These are phyloP conservation scores for Palythoa heliodiscus DNA, from an alignment of 92 coral and sea anemone genomes.

Conservation along the genomic window DNA sequence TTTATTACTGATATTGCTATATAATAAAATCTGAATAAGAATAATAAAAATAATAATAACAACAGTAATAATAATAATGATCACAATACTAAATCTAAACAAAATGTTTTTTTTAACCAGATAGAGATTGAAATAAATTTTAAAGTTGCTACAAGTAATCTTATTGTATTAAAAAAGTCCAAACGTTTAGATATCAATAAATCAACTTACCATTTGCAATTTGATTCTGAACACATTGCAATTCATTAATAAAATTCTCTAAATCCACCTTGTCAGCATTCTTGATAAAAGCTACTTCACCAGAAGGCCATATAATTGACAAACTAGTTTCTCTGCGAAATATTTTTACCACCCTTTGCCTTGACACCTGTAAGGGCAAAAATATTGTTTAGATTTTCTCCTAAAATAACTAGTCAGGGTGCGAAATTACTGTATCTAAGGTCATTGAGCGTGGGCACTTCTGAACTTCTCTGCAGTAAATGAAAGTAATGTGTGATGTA, in stretches of 20 bases:
- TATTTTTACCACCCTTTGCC: not conserved
- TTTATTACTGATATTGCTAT: not conserved
- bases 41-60: no score
- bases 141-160: no score
- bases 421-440: no score
- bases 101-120: no score
- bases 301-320: constrained; percentile 3
- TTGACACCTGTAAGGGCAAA: constrained; percentile 10
- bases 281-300: constrained; percentile 10
- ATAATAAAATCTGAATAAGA: not conserved
- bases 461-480: no score
- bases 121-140: no score
- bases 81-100: no score
- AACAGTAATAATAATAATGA: no score
- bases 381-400: not conserved
- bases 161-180: no score
- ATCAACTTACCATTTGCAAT: constrained; percentile 21
- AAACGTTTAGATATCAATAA: not conserved
- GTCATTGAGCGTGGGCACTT: no score
- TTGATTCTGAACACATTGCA: constrained; percentile 3
- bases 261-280: constrained; percentile 20
- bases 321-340: constrained; percentile 1
- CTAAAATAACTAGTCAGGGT: no score
- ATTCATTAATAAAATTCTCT: not conserved
- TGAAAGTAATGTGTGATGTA: no score